Percentiles rank a stretch among this genome's conserved stretches.
phyloP scores from a whole-genome alignment of 2,888 invertebrate genomes.

The Apodemia mormo region DNA sequence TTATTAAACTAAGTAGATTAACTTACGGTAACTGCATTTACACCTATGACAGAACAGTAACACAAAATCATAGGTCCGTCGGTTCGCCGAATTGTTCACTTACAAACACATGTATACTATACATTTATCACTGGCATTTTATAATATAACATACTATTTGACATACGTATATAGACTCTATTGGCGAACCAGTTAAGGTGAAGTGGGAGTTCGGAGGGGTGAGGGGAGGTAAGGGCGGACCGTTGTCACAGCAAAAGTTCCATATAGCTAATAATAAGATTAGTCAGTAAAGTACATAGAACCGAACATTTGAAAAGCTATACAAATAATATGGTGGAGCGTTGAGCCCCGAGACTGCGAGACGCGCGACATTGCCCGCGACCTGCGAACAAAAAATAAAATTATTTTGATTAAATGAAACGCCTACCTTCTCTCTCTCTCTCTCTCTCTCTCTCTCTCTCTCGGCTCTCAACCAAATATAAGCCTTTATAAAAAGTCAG shows the following conservation, averaged over 20 bases:
- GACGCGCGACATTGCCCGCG: conserved; percentile 42
- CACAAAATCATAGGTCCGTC: conserved; percentile 31
- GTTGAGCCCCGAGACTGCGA: conserved; percentile 44
- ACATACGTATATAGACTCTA: conserved; percentile 11
- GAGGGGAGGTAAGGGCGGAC: conserved; percentile 29
- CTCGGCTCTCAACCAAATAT: too few relatives aligned
- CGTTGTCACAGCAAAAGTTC: conserved; percentile 38
- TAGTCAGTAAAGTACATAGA: conserved; percentile 44
- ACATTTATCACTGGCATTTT: conserved; percentile 15
- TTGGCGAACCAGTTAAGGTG: conserved; percentile 35
- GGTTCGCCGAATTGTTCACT: conserved; percentile 35
- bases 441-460: too few relatives aligned
- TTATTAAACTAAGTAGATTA: conserved; percentile 73
- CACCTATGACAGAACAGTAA: conserved; percentile 51
- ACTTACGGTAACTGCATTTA: conserved; percentile 78
- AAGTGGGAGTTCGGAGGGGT: conserved; percentile 20
- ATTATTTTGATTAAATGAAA: too few relatives aligned
- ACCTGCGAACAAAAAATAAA: conserved; percentile 46
- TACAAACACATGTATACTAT: conserved; percentile 26
- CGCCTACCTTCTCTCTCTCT: too few relatives aligned
- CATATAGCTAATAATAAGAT: conserved; percentile 39
- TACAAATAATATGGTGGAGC: conserved; percentile 41
- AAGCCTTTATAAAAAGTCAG: too few relatives aligned
- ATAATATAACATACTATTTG: conserved; percentile 13
- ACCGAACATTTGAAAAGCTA: conserved; percentile 46